Conservation (phyloP, 2,888 invertebrate species). For the Melipona bicolor region DNA sequence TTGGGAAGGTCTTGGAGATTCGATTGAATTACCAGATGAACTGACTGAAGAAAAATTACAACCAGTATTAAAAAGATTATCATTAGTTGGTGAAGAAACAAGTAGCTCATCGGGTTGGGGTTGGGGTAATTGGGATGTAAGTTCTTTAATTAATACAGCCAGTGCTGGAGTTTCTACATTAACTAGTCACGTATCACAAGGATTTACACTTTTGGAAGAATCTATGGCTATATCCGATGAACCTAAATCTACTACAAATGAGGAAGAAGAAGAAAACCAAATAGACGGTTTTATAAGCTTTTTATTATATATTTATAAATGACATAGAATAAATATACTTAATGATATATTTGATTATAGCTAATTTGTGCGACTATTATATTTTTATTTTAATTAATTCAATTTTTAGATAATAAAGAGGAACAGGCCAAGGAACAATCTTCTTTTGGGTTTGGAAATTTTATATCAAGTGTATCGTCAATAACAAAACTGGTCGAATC, state of each 20-base stretch:
- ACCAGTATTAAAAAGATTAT: constrained; percentile 80
- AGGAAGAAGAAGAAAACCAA: constrained; percentile 26
- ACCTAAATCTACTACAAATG: constrained; percentile 88
- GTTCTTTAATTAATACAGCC: constrained; percentile 91
- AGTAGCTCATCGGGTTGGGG: constrained; percentile 82
- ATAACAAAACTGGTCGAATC: constrained; percentile 89
- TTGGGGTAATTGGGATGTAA: constrained; percentile 92
- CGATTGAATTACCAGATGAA: constrained; percentile 79
- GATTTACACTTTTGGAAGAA: constrained; percentile 91
- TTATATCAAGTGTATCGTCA: constrained; percentile 88
- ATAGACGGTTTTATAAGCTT: background rate
- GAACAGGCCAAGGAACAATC: constrained; percentile 65
- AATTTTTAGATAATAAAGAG: constrained; percentile 48
- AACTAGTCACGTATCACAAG: constrained; percentile 92
- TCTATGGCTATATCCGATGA: constrained; percentile 94
- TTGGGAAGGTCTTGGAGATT: constrained; percentile 82
- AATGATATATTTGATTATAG: background rate
- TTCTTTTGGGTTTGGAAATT: constrained; percentile 87
- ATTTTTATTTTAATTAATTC: constrained; percentile 28
- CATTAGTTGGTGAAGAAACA: constrained; percentile 66
- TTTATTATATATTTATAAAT: background rate
- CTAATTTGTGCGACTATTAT: constrained; percentile 2
- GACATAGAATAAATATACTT: background rate
- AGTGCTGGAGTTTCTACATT: constrained; percentile 91
- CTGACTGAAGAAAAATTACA: constrained; percentile 76